Evolutionary conservation across 2,113 vertebrate species (phyloP).

Genomic region (Lepisosteus osseus): DNA sequence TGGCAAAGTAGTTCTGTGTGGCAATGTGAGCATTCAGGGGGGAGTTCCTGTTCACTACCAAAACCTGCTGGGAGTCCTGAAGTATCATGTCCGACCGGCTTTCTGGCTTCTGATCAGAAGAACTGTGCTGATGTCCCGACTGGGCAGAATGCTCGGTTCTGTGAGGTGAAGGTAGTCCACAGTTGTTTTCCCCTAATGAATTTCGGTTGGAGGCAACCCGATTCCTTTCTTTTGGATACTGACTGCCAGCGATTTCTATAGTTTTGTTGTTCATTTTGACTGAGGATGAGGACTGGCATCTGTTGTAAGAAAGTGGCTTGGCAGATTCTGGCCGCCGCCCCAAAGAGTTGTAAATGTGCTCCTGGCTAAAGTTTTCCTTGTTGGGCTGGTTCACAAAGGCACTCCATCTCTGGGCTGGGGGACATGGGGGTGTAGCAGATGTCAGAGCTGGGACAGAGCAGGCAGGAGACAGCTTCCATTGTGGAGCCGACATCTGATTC

Average conservation of each 20-base stretch:
- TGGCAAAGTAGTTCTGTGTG: slow-evolving; percentile 88
- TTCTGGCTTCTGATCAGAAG: slow-evolving; percentile 61
- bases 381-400: slow-evolving; percentile 73
- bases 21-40: slow-evolving; percentile 77
- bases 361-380: slow-evolving; percentile 66
- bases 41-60: slow-evolving; percentile 75
- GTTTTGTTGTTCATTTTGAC: slow-evolving; percentile 60
- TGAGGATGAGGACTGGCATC: slow-evolving; percentile 74
- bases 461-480: slow-evolving; percentile 59
- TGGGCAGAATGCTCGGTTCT: background rate
- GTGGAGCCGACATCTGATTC: slow-evolving; percentile 44
- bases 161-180: slow-evolving; percentile 28
- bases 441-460: slow-evolving; percentile 80
- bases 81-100: slow-evolving; percentile 81
- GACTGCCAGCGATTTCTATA: slow-evolving; percentile 54
- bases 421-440: slow-evolving; percentile 50
- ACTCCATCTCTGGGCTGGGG: slow-evolving; percentile 75
- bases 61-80: slow-evolving; percentile 86
- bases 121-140: slow-evolving; percentile 61
- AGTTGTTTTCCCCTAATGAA: slow-evolving; percentile 40
- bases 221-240: slow-evolving; percentile 51
- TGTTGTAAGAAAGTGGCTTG: slow-evolving; percentile 60
- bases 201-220: slow-evolving; percentile 42
- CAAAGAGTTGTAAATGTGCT: slow-evolving; percentile 76
- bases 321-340: slow-evolving; percentile 56